A percentile compares a stretch with the other conserved stretches of the same genome.
These are phyloP conservation scores for Anthopleura xanthogrammica DNA, from an alignment of 92 coral and sea anemone genomes.

Conservation along the genomic window DNA sequence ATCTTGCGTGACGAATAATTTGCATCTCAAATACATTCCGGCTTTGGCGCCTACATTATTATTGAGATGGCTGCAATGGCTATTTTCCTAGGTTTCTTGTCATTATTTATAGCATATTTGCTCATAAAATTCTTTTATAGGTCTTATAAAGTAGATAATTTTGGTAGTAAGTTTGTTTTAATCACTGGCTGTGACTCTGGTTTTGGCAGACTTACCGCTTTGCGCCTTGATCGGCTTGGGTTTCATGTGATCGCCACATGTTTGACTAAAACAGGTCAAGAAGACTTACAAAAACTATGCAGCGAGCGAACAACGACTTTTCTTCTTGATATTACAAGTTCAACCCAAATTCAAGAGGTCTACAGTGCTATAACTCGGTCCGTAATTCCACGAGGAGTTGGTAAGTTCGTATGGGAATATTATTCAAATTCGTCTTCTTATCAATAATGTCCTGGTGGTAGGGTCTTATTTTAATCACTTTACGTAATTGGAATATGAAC, in stretches of 20 bases:
- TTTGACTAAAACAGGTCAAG: conserved; percentile 67
- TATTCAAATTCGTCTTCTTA: too few species aligned
- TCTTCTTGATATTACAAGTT: not conserved
- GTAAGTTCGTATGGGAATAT: not conserved
- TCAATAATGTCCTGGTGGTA: too few species aligned
- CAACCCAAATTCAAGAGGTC: not conserved
- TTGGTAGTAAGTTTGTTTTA: conserved; percentile 48
- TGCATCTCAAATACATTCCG: not conserved
- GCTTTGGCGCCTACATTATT: not conserved
- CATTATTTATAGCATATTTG: too few species aligned
- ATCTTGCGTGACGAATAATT: conserved; percentile 5
- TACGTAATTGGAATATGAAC: too few species aligned
- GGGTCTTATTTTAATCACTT: too few species aligned
- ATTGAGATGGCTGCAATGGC: too few species aligned
- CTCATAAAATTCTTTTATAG: too few species aligned
- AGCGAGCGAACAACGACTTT: conserved; percentile 43
- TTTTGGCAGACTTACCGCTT: conserved; percentile 70
- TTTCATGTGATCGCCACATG: conserved; percentile 79
- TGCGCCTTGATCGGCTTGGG: conserved; percentile 68
- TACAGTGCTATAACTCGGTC: not conserved
- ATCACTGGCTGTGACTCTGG: conserved; percentile 92
- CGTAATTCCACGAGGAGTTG: not conserved
- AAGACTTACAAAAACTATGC: conserved; percentile 40
- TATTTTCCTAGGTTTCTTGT: too few species aligned
- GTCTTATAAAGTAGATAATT: too few species aligned